A percentile compares a stretch with the other conserved stretches of the same genome.
These are phyloP conservation scores for Myioborus miniatus DNA, from an alignment of 2,797 vertebrate species.

Conservation along the genomic window DNA sequence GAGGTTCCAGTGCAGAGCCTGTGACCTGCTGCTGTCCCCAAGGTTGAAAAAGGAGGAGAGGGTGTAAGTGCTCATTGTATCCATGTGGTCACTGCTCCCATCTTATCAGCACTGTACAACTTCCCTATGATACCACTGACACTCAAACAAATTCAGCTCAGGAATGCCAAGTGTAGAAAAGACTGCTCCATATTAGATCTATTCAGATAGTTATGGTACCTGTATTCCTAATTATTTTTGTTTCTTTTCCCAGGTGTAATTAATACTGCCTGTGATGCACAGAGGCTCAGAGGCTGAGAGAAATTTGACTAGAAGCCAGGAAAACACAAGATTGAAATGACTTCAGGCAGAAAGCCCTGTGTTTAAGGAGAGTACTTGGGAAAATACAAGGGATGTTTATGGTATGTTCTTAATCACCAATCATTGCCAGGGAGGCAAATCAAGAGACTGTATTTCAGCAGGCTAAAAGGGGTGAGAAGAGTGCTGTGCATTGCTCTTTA, in stretches of 20 bases:
- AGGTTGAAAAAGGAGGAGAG: background rate
- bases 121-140: background rate
- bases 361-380: slow-evolving; percentile 13
- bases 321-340: background rate
- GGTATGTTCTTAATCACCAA: slow-evolving; percentile 33
- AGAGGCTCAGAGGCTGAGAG: background rate
- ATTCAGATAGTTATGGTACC: background rate
- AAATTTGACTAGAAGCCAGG: slow-evolving; percentile 13
- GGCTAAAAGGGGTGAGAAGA: slow-evolving; percentile 28
- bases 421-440: slow-evolving; percentile 14
- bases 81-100: background rate
- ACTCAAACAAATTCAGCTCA: background rate
- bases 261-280: background rate
- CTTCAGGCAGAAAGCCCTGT: background rate
- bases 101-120: background rate
- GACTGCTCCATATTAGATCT: background rate
- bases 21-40: background rate
- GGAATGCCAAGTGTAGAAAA: background rate
- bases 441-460: slow-evolving; percentile 22
- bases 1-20: background rate
- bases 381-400: slow-evolving; percentile 21
- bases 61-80: background rate
- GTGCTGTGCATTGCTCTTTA: background rate
- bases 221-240: background rate
- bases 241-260: background rate